Base-by-base conservation (phyloP, 1,140 invertebrate species). In the Calephelis nemesis region DNA sequence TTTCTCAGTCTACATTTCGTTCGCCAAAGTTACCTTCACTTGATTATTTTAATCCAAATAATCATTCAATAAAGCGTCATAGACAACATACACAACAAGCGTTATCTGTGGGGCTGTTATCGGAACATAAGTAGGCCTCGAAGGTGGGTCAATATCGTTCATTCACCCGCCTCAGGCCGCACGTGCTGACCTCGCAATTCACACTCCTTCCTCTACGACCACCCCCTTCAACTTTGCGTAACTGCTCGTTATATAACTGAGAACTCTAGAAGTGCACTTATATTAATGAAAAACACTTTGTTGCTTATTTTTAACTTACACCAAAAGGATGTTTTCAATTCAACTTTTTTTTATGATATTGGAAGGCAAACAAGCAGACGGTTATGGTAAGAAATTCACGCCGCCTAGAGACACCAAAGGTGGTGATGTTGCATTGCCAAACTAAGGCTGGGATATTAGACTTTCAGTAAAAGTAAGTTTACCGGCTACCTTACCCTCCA, bases 91-190 rank as follows among this genome's bases (percentile, higher is more conserved):
- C 49, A 71, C 77, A 75, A 77, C 77, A 73, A 71, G 70, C 67
- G 70, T 77, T 87, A 87, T 85, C 85, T 71, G 72, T 73, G 80
- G 84, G 85, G 85, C 83, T 88, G 86, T 87, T 90, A 88, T 84
- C 86, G 77, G 73, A 78, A 69, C 50, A 62, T 79, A 74, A 84
- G 85, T 87, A 87, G 85, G 85, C 81, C 86, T 80, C 83, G 65
- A 72, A 88, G 86, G 81, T 90, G 85, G 88, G 88, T 88, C 88
- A 90, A 90, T 87, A 85, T 85, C 88, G 88, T 85, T 88, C 87
- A 80, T 88, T 83, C 76, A 88, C 85, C 83, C 69, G 80, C 79
- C 75, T 88, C 84, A 84, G 73, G 73, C 78, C 78, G 85, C 87
- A 86, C 85, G 85, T 88, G 85, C 73, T 79, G 84, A 77, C 86